Percentiles rank a stretch among this genome's conserved stretches.
These are phyloP conservation scores for Bucco capensis DNA, from an alignment of 2,113 vertebrate genomes.

Conservation along the genomic window DNA sequence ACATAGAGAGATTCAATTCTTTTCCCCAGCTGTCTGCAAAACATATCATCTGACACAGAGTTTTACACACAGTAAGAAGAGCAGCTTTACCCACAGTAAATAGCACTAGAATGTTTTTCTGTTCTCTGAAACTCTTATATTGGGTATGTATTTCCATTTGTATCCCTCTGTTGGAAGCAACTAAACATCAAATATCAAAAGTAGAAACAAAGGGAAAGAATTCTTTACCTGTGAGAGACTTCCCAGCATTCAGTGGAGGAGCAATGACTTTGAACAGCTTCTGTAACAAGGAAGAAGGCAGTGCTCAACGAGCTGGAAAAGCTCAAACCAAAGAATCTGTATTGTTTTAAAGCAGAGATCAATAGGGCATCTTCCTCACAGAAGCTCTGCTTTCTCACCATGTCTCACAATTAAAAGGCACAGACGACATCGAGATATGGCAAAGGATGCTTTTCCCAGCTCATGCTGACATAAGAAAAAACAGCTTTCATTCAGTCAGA, in stretches of 20 bases:
- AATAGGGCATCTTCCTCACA: background rate
- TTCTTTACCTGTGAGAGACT: conserved; percentile 84
- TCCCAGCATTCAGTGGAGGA: conserved; percentile 85
- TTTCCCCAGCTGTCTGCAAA: background rate
- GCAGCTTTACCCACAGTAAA: background rate
- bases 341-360: background rate
- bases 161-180: background rate
- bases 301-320: background rate
- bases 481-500: background rate
- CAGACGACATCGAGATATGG: background rate
- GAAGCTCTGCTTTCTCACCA: background rate
- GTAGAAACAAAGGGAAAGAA: background rate
- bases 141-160: background rate
- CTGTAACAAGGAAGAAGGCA: conserved; percentile 72
- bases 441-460: background rate
- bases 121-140: background rate
- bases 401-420: background rate
- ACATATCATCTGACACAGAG: background rate
- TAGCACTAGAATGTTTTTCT: background rate
- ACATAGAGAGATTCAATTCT: background rate
- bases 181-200: background rate
- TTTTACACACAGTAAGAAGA: background rate
- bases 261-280: conserved; percentile 94
- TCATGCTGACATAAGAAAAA: background rate
- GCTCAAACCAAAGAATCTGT: background rate